Conservation (phyloP, 2,113 vertebrate genomes). For the Aythya baeri region DNA sequence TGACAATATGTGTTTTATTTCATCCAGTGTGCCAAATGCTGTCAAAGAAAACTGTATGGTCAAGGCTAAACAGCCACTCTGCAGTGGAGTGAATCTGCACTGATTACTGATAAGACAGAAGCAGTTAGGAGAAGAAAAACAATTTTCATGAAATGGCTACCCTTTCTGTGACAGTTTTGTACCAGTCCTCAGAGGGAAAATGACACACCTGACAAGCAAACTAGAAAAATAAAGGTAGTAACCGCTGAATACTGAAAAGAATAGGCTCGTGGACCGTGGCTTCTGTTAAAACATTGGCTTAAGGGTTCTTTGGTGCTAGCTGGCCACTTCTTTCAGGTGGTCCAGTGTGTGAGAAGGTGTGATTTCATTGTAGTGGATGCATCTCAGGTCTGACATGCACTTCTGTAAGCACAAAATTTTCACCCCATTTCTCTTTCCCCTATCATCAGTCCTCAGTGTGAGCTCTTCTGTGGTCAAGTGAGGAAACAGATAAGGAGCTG, state of each 20-base stretch:
- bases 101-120: neutral
- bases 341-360: neutral
- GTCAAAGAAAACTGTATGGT: neutral
- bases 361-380: neutral
- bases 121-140: neutral
- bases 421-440: neutral
- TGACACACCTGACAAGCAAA: neutral
- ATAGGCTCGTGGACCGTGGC: neutral
- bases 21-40: neutral
- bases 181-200: neutral
- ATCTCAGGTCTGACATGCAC: neutral
- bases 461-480: neutral
- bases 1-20: neutral
- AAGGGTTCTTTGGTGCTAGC: neutral
- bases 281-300: neutral
- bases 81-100: neutral
- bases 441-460: fast-evolving
- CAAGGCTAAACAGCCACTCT: fast-evolving
- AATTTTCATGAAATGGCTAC: neutral
- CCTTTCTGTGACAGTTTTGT: neutral
- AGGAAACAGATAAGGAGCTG: neutral
- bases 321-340: neutral
- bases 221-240: neutral
- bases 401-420: neutral
- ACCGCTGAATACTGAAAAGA: neutral